Conservation (phyloP, 2,888 invertebrate genomes). For the Nomada flava region DNA sequence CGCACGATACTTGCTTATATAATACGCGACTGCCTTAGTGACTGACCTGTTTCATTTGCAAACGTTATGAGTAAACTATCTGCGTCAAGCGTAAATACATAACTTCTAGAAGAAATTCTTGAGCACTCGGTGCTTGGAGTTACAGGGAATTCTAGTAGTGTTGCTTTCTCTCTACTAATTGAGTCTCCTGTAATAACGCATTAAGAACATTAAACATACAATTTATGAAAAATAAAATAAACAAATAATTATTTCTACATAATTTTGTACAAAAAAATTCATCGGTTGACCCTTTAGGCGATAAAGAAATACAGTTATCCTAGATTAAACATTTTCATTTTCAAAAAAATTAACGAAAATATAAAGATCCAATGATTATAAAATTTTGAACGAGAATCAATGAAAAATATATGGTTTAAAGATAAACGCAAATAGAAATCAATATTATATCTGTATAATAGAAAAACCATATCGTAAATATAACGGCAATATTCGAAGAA, state of each 20-base stretch:
- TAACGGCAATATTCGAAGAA: not conserved
- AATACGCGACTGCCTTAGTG: not conserved
- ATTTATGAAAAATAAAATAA: not conserved
- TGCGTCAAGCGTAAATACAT: conserved; percentile 90
- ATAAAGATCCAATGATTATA: not conserved
- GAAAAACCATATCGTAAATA: not conserved
- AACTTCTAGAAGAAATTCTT: conserved; percentile 88
- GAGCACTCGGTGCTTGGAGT: conserved; percentile 90
- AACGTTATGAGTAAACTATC: conserved; percentile 91
- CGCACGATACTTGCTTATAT: not conserved
- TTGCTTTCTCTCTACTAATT: conserved; percentile 74
- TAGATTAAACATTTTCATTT: not conserved
- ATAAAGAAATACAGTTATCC: not conserved
- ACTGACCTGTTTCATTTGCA: conserved; percentile 86
- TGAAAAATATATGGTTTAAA: not conserved
- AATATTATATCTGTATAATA: not conserved
- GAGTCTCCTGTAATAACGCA: conserved; percentile 73
- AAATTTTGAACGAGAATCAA: not conserved
- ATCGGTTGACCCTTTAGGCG: not conserved
- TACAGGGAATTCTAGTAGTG: conserved; percentile 89
- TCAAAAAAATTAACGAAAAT: not conserved
- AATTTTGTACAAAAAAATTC: not conserved
- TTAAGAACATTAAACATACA: not conserved
- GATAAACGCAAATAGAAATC: not conserved
- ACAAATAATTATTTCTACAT: not conserved